Conservation (phyloP, 1,140 invertebrate genomes). For the Acromyrmex heyeri region DNA sequence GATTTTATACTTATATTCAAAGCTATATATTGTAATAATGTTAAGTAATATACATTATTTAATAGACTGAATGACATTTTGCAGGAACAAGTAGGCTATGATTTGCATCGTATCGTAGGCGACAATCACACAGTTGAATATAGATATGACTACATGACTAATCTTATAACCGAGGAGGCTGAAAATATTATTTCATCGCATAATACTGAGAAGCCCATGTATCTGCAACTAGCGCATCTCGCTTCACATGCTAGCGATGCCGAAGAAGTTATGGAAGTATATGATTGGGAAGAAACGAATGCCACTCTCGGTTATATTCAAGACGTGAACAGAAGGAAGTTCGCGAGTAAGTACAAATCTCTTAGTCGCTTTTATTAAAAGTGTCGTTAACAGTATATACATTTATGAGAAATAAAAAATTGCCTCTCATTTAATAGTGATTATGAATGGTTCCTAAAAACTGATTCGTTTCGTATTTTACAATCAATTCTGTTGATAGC, state of each 20-base stretch:
- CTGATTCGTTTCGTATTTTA: neutral
- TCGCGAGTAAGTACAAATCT: slow-evolving; percentile 85
- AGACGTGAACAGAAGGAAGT: slow-evolving; percentile 87
- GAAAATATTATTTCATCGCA: slow-evolving; percentile 87
- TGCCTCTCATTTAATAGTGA: neutral
- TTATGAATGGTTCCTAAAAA: neutral
- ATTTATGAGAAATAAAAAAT: neutral
- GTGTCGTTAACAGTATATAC: neutral
- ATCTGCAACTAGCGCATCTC: slow-evolving; percentile 88
- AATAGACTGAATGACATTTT: neutral
- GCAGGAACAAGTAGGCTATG: slow-evolving; percentile 84
- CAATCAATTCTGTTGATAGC: neutral
- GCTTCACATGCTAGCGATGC: slow-evolving; percentile 87
- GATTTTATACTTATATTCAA: neutral
- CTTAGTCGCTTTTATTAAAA: neutral
- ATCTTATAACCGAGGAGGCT: slow-evolving; percentile 88
- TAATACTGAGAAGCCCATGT: slow-evolving; percentile 86
- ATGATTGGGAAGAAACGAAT: slow-evolving; percentile 85
- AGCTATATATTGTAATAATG: too few relatives aligned
- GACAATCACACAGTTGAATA: slow-evolving; percentile 74
- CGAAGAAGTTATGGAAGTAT: slow-evolving; percentile 84
- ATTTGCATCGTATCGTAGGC: slow-evolving; percentile 85
- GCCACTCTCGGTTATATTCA: slow-evolving; percentile 87
- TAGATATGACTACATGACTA: slow-evolving; percentile 88
- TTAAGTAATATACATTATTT: too few relatives aligned